Evolutionary conservation across 1,140 invertebrate genomes (phyloP), one percentile per base, ranked within the genome.

Genomic region (Octopus bimaculoides): DNA sequence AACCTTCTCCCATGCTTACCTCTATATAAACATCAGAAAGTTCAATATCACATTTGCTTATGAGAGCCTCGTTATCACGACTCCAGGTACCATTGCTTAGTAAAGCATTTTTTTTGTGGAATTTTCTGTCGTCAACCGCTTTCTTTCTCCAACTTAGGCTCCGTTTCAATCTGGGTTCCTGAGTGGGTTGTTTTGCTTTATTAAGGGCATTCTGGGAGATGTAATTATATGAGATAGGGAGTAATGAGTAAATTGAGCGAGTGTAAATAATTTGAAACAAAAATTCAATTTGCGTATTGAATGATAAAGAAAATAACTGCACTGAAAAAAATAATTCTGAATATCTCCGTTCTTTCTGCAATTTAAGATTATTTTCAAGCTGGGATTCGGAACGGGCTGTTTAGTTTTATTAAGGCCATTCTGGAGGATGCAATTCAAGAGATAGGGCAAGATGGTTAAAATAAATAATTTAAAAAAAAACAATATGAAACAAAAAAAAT

Each of bases 131-230:
- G 82, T 84, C 83, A 83, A 26, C 8, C 81, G 83, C 78, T 78
- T 83, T 81, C 76, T 83, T 84, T 54, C 80, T 77, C 77, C 54
- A 78, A n/a, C 77, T 78, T 66, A 61, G 55, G 4, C 54, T 78
- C 41, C 81, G 80, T 26, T 85, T 78, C 81, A 84, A 81, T 75
- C 80, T 81, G 17, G 76, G 77, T 55, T 85, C 83, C 8, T 81
- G 79, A 8, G 79, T 54, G 12, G 86, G 85, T 77, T 87, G 84
- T 73, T 83, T 85, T 14, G 87, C 87, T 80, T 85, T 81, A 82
- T 85, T 86, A 56, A 88, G 78, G 17, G 85, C 86, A 26, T 83
- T 81, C 87, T 41, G 26, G 26, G 26, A 41, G 26, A 41, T 41
- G 26, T 41, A 41, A 41, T 41, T 41, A 41, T 41, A 41, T 41